phyloP scores from a whole-genome alignment of 2,888 invertebrate species.

The Calliphora vomitoria region DNA sequence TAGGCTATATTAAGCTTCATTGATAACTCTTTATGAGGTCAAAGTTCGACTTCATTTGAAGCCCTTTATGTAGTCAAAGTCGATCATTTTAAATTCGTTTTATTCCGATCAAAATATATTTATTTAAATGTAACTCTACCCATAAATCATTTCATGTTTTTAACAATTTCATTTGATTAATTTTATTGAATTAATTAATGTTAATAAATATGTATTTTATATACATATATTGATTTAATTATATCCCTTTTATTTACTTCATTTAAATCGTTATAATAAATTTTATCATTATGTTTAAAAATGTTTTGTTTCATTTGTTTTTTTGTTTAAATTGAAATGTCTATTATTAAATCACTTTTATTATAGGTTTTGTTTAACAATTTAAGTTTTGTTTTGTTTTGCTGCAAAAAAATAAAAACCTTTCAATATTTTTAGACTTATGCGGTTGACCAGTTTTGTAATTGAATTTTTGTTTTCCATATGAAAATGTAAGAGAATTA shows the following conservation, averaged over 20 bases:
- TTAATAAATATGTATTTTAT: background rate
- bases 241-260: background rate
- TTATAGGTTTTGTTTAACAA: background rate
- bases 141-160: background rate
- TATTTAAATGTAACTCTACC: no score
- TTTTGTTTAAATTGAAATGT: background rate
- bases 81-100: no score
- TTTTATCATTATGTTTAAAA: background rate
- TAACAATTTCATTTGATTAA: background rate
- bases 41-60: no score
- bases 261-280: background rate
- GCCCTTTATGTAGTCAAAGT: no score
- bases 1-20: no score
- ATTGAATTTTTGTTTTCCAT: background rate
- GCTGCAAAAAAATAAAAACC: no score
- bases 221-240: conserved; percentile 24
- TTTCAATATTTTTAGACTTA: background rate
- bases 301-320: background rate
- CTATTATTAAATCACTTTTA: conserved; percentile 13
- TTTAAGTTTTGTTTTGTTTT: background rate
- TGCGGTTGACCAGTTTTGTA: conserved; percentile 22
- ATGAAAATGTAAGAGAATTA: background rate
- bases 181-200: conserved; percentile 20
- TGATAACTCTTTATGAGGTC: no score
- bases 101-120: no score